A percentile compares a stretch with the other conserved stretches of the same genome.
These are phyloP conservation scores for Tenthredo scrophulariae DNA, from an alignment of 2,888 invertebrate species.

Conservation along the genomic window DNA sequence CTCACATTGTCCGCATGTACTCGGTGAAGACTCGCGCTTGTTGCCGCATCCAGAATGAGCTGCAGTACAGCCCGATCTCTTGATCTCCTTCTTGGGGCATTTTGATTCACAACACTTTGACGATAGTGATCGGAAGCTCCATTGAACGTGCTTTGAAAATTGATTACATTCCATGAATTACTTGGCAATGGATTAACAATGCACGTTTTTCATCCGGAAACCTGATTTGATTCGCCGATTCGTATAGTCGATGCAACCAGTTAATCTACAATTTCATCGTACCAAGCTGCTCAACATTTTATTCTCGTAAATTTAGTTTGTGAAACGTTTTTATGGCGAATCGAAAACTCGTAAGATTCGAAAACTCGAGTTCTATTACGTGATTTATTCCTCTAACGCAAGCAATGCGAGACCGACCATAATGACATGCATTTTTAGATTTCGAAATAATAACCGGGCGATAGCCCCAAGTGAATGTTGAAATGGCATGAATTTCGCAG, in stretches of 20 bases:
- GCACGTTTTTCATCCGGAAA: conserved; percentile 40
- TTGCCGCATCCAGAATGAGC: conserved; percentile 39
- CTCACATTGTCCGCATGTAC: conserved; percentile 10
- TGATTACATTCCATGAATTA: conserved; percentile 45
- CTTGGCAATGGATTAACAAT: conserved; percentile 43
- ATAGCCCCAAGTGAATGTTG: background rate
- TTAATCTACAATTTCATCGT: conserved; percentile 6
- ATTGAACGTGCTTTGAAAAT: conserved; percentile 50
- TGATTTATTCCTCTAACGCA: background rate
- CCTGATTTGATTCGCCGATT: conserved; percentile 42
- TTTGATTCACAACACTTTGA: conserved; percentile 44
- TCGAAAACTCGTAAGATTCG: background rate
- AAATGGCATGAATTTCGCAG: background rate
- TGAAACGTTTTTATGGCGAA: background rate
- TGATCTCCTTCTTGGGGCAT: conserved; percentile 46
- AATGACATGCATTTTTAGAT: background rate
- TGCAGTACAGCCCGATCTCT: conserved; percentile 33
- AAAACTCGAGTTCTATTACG: background rate
- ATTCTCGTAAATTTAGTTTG: background rate
- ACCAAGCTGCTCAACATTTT: background rate
- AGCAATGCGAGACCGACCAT: background rate
- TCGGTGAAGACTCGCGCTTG: conserved; percentile 27
- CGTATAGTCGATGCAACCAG: conserved; percentile 17
- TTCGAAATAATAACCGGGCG: background rate
- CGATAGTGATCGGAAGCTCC: conserved; percentile 45